Evolutionary conservation across 2,888 invertebrate species (phyloP).

Genomic region (Seira musarum): DNA sequence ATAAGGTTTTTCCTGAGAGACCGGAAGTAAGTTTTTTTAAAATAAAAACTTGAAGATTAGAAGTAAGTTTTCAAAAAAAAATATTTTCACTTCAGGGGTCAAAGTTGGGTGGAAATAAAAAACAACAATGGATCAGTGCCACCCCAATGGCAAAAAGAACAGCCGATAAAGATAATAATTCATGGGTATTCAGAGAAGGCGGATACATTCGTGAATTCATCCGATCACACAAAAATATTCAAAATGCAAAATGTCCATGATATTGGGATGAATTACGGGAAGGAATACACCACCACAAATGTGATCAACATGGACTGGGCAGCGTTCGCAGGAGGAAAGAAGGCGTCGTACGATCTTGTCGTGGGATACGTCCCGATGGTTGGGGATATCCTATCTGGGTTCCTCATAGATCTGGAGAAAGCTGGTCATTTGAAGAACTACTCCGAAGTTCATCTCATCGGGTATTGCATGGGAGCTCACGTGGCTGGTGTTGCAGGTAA

Average conservation of each 20-base stretch:
- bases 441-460: slow-evolving; percentile 17
- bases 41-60: too few relatives aligned
- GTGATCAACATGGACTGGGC: slow-evolving; percentile 24
- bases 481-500: slow-evolving; percentile 23
- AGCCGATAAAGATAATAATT: background rate
- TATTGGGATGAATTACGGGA: slow-evolving; percentile 23
- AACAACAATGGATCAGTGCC: background rate
- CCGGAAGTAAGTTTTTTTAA: slow-evolving; percentile 14
- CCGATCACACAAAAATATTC: background rate
- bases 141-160: background rate
- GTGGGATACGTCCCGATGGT: background rate
- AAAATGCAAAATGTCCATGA: slow-evolving; percentile 14
- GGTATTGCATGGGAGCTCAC: slow-evolving; percentile 27
- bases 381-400: background rate
- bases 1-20: too few relatives aligned
- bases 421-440: background rate
- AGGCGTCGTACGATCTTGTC: background rate
- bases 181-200: slow-evolving; percentile 29
- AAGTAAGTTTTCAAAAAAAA: too few relatives aligned
- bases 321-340: background rate
- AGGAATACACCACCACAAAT: background rate
- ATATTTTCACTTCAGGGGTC: slow-evolving; percentile 9
- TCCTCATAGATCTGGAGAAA: background rate
- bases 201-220: background rate
- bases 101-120: slow-evolving; percentile 20